These are phyloP conservation scores for Rugalucina vietnamica DNA, from an alignment of 2,888 invertebrate genomes.

Conservation along the genomic window DNA sequence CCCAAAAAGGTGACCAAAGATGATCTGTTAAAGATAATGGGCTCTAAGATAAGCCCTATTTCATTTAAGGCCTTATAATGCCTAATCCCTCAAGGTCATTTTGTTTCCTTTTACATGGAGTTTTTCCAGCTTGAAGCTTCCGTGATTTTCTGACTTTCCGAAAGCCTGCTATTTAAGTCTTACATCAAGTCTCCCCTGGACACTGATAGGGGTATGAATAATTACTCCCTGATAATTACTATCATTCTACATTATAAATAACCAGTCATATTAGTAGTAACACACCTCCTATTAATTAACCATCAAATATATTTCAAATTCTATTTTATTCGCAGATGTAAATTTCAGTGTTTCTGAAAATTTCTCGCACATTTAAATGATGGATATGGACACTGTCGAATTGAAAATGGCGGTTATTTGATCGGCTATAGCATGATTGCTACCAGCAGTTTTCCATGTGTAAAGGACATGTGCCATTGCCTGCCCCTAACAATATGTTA, in stretches of 20 bases:
- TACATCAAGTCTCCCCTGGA: background rate
- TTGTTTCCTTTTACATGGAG: no score
- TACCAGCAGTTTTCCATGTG: conserved; percentile 56
- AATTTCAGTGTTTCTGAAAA: background rate
- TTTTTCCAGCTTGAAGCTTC: no score
- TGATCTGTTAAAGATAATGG: no score
- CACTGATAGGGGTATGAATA: conserved; percentile 25
- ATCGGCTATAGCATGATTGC: conserved; percentile 27
- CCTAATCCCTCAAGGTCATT: no score
- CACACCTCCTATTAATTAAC: conserved; percentile 13
- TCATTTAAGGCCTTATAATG: no score
- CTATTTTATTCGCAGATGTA: conserved; percentile 8
- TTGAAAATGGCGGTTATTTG: conserved; percentile 7
- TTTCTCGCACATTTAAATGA: conserved; percentile 10
- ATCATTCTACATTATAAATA: background rate
- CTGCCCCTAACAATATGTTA: conserved; percentile 23
- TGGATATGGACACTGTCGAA: conserved; percentile 10
- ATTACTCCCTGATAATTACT: conserved; percentile 8
- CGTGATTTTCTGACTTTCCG: no score
- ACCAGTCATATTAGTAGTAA: background rate
- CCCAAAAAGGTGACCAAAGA: no score
- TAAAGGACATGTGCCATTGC: conserved; percentile 41
- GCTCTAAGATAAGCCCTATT: no score
- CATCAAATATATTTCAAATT: conserved; percentile 12
- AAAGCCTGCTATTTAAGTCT: background rate